These are phyloP conservation scores for Apotomis turbidana DNA, from an alignment of 2,888 invertebrate species.

Conservation along the genomic window DNA sequence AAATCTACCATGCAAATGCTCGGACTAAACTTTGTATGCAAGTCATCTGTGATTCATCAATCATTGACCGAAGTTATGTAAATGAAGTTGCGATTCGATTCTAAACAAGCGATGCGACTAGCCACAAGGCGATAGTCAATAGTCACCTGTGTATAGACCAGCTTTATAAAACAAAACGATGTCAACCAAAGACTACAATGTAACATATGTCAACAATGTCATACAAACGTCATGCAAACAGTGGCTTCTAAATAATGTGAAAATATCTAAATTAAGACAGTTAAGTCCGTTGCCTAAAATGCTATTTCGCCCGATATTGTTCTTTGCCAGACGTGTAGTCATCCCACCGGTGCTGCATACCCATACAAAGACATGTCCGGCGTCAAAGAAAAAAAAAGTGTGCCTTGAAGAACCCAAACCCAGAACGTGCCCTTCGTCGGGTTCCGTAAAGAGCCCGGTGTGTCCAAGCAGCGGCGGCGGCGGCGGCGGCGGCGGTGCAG, in stretches of 20 bases:
- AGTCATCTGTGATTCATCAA: too few relatives aligned
- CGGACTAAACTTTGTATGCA: too few relatives aligned
- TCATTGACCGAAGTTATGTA: too few relatives aligned
- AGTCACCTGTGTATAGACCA: too few relatives aligned
- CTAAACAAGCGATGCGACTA: too few relatives aligned
- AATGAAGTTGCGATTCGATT: too few relatives aligned
- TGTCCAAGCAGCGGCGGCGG: neutral
- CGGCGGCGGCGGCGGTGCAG: neutral
- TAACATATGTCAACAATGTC: constrained; percentile 14
- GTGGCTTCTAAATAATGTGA: neutral
- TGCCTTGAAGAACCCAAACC: neutral
- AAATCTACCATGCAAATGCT: too few relatives aligned
- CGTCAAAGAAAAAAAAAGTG: neutral
- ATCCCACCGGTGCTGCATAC: constrained; percentile 4
- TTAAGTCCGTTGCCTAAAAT: neutral
- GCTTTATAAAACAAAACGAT: neutral
- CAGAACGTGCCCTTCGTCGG: neutral
- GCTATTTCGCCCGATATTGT: constrained; percentile 18
- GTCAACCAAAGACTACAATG: too few relatives aligned
- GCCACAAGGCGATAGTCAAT: too few relatives aligned
- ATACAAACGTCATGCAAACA: constrained; percentile 4
- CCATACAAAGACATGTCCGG: constrained; percentile 28
- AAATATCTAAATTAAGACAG: neutral
- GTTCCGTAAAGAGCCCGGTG: neutral
- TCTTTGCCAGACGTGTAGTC: neutral